Evolutionary conservation across 2,888 invertebrate species (phyloP), one percentile per base, ranked within the genome.

Genomic region (Deroplatys truncata): DNA sequence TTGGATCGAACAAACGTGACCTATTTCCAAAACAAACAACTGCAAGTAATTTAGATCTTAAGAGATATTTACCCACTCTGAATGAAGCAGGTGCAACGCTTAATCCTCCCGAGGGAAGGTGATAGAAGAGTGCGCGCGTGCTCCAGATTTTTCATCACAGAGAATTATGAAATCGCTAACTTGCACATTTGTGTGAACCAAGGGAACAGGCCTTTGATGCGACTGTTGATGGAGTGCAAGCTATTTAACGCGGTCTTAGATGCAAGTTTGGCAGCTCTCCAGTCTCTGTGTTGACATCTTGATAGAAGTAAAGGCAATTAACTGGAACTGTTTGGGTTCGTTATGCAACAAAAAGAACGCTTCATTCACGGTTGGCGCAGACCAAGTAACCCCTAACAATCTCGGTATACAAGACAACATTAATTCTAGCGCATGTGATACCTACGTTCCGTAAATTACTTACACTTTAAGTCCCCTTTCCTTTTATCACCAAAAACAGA

Each of bases 251-350:
- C 56, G 56, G 56, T 2, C 56, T 56, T 56, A 16, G 56, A 15
- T 82, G 25, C 35, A 82, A 82, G 28, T 83, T 35, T 87, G 87
- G 87, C 87, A 83, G 43, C 13, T 35, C 43, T 87, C 87, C 87
- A 83, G 28, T 9, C 16, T 35, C 82, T 35, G 87, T 83, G 87
- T 83, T 87, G 87, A 87, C 82, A 87, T 28, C 87, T 87, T 87
- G 87, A 87, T 87, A 87, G 82, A 87, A 82, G 16, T 28, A 83
- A 82, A 31, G 28, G 82, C 87, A 87, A 87, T 87, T 87, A 87
- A 83, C 35, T 83, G 87, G 87, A 87, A 83, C 83, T 35, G 25
- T 82, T 31, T 87, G 87, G 35, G 28, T 83, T 83, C 87, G 43
- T 83, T 83, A 87, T 35, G 82, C 82, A 49, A 28, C 28, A 72